Evolutionary conservation across 2,797 vertebrate genomes (phyloP).

Genomic region (Alauda arvensis): DNA sequence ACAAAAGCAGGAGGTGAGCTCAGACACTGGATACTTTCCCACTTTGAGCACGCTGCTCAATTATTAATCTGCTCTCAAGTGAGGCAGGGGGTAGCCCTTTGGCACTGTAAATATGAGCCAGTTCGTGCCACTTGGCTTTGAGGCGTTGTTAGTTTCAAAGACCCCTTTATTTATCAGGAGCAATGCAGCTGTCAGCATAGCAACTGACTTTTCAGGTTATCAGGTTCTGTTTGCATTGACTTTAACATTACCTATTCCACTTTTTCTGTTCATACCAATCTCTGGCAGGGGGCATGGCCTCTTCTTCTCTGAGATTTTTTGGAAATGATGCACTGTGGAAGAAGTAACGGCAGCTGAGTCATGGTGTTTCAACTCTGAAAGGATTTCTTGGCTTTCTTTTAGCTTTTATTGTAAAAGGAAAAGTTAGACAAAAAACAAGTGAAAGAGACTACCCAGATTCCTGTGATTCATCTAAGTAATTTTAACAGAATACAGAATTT

Average conservation of each 20-base stretch:
- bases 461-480: not conserved
- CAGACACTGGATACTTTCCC: not conserved
- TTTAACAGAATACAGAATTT: not conserved
- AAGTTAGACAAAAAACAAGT: not conserved
- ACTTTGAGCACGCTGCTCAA: not conserved
- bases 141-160: not conserved
- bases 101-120: not conserved
- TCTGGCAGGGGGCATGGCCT: not conserved
- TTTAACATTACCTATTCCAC: not conserved
- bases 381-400: not conserved
- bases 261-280: not conserved
- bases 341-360: not conserved
- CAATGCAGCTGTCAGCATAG: not conserved
- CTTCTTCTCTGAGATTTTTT: not conserved
- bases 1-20: constrained; percentile 7
- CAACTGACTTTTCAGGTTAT: not conserved
- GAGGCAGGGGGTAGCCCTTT: not conserved
- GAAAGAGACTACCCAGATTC: not conserved
- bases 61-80: not conserved
- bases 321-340: not conserved
- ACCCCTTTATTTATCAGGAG: not conserved
- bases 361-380: not conserved
- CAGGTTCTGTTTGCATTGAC: not conserved
- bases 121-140: not conserved
- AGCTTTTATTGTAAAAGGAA: not conserved